Evolutionary conservation across 2,797 vertebrate species (phyloP), one percentile per base, ranked within the genome.

Genomic region (Pyrocephalus nanus): DNA sequence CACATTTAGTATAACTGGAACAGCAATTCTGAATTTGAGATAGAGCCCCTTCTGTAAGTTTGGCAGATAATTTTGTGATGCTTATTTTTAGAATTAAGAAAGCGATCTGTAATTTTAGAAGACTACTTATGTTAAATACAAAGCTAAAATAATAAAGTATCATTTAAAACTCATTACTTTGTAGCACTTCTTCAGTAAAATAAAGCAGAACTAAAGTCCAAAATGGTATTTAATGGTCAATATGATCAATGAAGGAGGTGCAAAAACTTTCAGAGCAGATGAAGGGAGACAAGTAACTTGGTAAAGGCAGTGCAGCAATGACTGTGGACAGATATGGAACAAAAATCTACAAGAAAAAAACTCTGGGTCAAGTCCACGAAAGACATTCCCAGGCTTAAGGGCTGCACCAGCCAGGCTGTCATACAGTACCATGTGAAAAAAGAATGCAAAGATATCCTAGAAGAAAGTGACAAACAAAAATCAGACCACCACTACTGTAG

Each of bases 121-220:
- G 51, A 83, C 48, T 88, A 55, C 62, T 73, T 89, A 30, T 1
- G 8, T 65, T 74, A 86, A 86, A 70, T 80, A 50, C 34, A 75
- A 60, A 84, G 26, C 22, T 62, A 40, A 82, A 89, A 72, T 69
- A 69, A 69, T 55, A 55, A 79, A 66, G 40, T 47, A 70, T 18
- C 22, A 57, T 81, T 82, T 91, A 29, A 53, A 72, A 51, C 17
- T 79, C 12, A 73, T 91, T 82, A n/a, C 14, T 70, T 90, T 70
- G 29, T 69, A 77, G 34, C 43, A 45, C 42, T 93, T 85, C n/a
- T 86, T 92, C 69, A 70, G 30, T 90, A 57, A 94, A 93, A 90
- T 79, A 58, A 85, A 85, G 21, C 32, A 53, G 22, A 78, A 58
- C 47, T 58, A 0, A 91, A 77, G 6, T 29, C 16, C 16, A 38